Base-by-base conservation (phyloP, 2,113 vertebrate genomes). In the Hydrochoerus hydrochaeris region DNA sequence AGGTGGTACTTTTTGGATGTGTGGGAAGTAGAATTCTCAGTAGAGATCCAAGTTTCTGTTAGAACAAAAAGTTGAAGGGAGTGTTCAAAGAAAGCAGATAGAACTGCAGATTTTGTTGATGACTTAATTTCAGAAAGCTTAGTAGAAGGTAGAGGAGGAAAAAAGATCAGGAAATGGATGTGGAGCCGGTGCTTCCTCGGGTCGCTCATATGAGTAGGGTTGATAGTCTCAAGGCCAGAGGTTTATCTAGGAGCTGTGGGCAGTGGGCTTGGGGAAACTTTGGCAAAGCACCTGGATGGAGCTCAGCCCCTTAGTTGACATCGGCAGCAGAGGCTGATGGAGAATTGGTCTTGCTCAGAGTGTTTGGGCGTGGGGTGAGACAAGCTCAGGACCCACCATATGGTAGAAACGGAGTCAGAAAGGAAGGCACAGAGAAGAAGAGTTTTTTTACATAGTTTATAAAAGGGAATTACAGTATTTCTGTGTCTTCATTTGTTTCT, bases 331-430 rank as follows among this genome's bases (percentile, higher is more conserved):
- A 85, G 41, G 24, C 71, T 3, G 1, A 1, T 32, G 12, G 44
- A 35, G 54, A 35, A 30, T 22, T n/a, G 35, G 35, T 28, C 8
- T 80, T 4, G 26, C 4, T 71, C 30, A 52, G n/a, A 52, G 20
- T 1, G 9, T 11, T 0, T 35, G 58, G 87, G 22, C 3, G 14
- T 2, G 7, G 44, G 26, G 7, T 26, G 20, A 57, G 19, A 57
- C 24, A 16, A 73, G 46, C 46, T 82, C 83, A 65, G 26, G 32
- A 46, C 0, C 1, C 1, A 3, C 85, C 44, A 4, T 10, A 30
- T 8, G n/a, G 12, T 17, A 65, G 44, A 73, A 24, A 32, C 17
- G 62, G 71, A 46, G 35, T 62, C 35, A 12, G 41, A 19, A n/a
- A 71, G 35, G 22, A 62, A 22, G 63, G 38, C 11, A 12, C 63